Conservation (phyloP, 2,888 invertebrate species). For the Pharmacophagus antenor region DNA sequence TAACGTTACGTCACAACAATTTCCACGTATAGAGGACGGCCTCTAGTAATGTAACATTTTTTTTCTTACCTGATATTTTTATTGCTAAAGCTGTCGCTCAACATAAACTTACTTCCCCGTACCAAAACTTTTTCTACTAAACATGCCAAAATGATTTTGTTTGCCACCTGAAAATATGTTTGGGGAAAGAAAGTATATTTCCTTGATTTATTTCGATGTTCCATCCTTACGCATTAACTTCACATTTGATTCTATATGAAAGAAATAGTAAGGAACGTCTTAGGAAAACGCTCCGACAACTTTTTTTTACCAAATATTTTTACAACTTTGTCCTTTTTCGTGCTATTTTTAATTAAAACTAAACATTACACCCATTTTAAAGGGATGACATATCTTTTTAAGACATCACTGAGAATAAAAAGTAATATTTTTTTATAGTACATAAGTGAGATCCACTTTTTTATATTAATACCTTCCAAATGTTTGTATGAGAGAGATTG, state of each 20-base stretch:
- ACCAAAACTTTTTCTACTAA: slow-evolving; percentile 22
- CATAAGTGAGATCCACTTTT: too few species aligned
- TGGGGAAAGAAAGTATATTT: slow-evolving; percentile 17
- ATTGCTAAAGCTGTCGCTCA: slow-evolving; percentile 16
- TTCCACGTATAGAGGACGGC: neutral
- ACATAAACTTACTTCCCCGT: slow-evolving; percentile 12
- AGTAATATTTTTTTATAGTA: too few species aligned
- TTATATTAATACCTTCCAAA: too few species aligned
- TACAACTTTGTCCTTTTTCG: too few species aligned
- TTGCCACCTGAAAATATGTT: slow-evolving; percentile 30
- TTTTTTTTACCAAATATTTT: neutral
- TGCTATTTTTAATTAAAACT: too few species aligned
- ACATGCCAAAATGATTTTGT: slow-evolving; percentile 30
- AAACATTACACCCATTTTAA: too few species aligned
- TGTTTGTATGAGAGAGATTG: too few species aligned
- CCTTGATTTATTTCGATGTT: slow-evolving; percentile 22
- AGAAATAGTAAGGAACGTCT: slow-evolving; percentile 17
- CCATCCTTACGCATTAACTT: slow-evolving; percentile 27
- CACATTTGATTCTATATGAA: slow-evolving; percentile 24
- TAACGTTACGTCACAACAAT: slow-evolving; percentile 1
- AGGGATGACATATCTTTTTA: too few species aligned
- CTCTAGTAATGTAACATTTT: neutral
- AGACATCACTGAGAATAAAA: too few species aligned
- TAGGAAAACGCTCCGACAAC: slow-evolving; percentile 6
- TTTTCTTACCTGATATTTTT: slow-evolving; percentile 14